Evolutionary conservation across 2,888 invertebrate genomes (phyloP), one percentile per base, ranked within the genome.

Genomic region (Xestia ashworthii): DNA sequence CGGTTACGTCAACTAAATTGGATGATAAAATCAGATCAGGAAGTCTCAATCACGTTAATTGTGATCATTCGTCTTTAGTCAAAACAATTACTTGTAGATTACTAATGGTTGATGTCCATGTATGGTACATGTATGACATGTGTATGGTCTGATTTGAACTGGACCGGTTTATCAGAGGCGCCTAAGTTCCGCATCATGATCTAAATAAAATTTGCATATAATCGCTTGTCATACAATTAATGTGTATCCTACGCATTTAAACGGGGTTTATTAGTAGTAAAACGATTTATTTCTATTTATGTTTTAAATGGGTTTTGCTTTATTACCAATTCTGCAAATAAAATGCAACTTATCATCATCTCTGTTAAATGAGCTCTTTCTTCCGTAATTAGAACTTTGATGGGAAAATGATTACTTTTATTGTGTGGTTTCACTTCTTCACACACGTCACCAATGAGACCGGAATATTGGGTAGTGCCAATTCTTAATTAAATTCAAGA

Each of bases 151-250:
- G 67, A 86, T 90, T 90, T 86, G 81, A 89, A 89, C 87, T 83
- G 73, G 87, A 91, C 92, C 87, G 89, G 92, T 93, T 88, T 81
- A 76, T 82, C 83, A 78, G 48, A 71, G 91, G 92, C 91, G 91
- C 91, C 90, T 85, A 71, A 77, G 91, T 93, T 91, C 91, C 92
- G 92, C 87, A 90, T 91, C 83, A 82, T 90, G 89, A 92, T 93
- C 90, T 90, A 88, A 90, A 90, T 90, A 87, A 89, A 88, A 94
- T 94, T 94, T 89, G 89, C 94, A 93, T 93, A 92, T 92, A 93
- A 93, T 93, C 87, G 90, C 83, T 81, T 83, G 70, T 64, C 48
- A 73, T 71, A 78, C 71, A 78, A 83, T 82, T 71, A 80, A 80
- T 65, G n/a, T 73, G 44, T 78, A 62, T 77, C 83, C 80, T 80